These are phyloP conservation scores for Scolopax mira DNA, from an alignment of 2,113 vertebrate genomes.

Conservation along the genomic window DNA sequence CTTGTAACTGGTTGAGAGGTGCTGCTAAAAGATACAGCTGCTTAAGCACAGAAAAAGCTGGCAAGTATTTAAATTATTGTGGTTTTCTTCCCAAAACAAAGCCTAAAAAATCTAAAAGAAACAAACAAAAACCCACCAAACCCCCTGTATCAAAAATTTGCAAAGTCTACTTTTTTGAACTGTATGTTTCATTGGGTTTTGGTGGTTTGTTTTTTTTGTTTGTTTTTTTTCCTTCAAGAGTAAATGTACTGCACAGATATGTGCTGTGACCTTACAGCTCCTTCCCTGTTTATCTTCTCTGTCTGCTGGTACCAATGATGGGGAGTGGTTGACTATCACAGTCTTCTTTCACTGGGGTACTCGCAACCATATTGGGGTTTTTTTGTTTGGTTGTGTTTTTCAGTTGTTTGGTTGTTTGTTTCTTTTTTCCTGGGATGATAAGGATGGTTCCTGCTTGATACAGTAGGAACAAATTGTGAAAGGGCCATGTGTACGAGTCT, in stretches of 20 bases:
- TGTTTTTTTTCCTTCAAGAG: not conserved
- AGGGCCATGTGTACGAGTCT: not conserved
- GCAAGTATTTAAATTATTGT: not conserved
- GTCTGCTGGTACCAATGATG: not conserved
- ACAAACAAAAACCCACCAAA: not conserved
- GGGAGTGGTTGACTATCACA: not conserved
- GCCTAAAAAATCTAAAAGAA: not conserved
- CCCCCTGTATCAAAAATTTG: not conserved
- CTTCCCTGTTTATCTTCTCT: not conserved
- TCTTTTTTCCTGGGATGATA: not conserved
- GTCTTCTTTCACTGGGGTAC: not conserved
- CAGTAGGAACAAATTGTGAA: rapidly evolving
- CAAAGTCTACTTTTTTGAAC: not conserved
- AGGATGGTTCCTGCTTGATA: not conserved
- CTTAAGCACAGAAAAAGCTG: not conserved
- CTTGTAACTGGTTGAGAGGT: not conserved
- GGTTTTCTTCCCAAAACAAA: not conserved
- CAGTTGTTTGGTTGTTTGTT: not conserved
- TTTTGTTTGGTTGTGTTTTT: too few relatives aligned
- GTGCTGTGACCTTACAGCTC: not conserved
- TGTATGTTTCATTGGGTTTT: not conserved
- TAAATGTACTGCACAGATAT: not conserved
- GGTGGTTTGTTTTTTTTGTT: too few relatives aligned
- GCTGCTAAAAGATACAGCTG: not conserved
- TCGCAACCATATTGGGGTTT: not conserved